Evolutionary conservation across 2,113 vertebrate genomes (phyloP), one percentile per base, ranked within the genome.

Genomic region (Gadus macrocephalus): DNA sequence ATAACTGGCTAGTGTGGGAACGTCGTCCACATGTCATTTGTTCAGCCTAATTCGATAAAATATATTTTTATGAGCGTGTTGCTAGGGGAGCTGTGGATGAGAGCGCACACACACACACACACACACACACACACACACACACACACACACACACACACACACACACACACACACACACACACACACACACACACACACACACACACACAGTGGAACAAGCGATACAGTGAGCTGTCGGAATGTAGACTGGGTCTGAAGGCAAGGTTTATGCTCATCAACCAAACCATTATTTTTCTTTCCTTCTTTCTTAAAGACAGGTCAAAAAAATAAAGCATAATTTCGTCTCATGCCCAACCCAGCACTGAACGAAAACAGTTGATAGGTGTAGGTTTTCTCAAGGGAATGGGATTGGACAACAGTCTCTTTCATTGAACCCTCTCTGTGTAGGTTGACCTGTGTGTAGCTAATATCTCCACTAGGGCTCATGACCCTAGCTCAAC

Each of bases 381-480:
- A 75, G 70, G 67, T 71, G 77, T 61, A 67, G 66, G 35, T 55
- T 81, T 78, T 70, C 67, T 75, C 66, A 20, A 15, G 71, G 70
- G 70, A 77, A 70, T 38, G 53, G 28, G 31, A 66, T 22, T 16
- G 20, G 70, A 74, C 62, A 72, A 25, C 20, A 53, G 67, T 61
- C 6, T 20, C 68, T 73, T 80, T 81, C 74, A 73, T 35, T 61
- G 2, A 59, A 35, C 68, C 70, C 70, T 72, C 35, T n/a, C 62
- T 70, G 65, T 53, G 73, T 69, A 67, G 53, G 38, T 78, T 64
- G 79, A 81, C 68, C 38, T 67, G 74, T 70, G 60, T 68, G 25
- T 31, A 70, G 67, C 35, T 63, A 72, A 74, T 78, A 71, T 70
- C 15, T 72, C 73, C 70, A 70, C 53, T 27, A 69, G 66, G 74